phyloP scores from a whole-genome alignment of 1,140 invertebrate species.

The Sarcophaga bullata region DNA sequence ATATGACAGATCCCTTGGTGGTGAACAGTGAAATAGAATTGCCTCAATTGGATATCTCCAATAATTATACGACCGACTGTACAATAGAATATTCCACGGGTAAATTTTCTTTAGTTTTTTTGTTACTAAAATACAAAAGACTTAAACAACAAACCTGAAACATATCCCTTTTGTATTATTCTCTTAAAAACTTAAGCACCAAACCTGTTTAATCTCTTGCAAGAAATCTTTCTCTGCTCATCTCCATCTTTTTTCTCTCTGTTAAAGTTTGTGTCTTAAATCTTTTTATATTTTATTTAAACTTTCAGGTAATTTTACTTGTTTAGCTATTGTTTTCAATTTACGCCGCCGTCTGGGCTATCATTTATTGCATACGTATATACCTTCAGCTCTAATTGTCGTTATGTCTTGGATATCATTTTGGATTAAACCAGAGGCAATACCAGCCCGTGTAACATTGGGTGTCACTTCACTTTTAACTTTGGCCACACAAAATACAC shows the following conservation, averaged over 20 bases:
- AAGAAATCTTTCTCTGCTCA: background rate
- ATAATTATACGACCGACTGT: slow-evolving; percentile 88
- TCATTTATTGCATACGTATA: slow-evolving; percentile 91
- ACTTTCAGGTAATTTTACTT: slow-evolving; percentile 82
- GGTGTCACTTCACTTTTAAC: slow-evolving; percentile 87
- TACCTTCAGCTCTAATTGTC: slow-evolving; percentile 88
- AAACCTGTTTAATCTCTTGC: background rate
- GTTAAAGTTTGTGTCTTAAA: background rate
- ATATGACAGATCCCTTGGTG: slow-evolving; percentile 85
- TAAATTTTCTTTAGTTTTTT: slow-evolving; percentile 53
- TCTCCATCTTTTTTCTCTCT: background rate
- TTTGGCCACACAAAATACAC: slow-evolving; percentile 88
- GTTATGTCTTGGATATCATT: slow-evolving; percentile 95
- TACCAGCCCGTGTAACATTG: slow-evolving; percentile 70
- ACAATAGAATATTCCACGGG: slow-evolving; percentile 89
- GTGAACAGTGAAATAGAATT: slow-evolving; percentile 88
- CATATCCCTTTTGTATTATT: background rate
- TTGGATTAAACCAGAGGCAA: slow-evolving; percentile 92
- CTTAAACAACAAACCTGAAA: slow-evolving; percentile 38
- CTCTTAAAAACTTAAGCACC: slow-evolving; percentile 38
- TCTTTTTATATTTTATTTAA: slow-evolving; percentile 4
- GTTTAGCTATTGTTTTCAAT: slow-evolving; percentile 86
- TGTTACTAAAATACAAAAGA: slow-evolving; percentile 29
- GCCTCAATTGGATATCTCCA: slow-evolving; percentile 86
- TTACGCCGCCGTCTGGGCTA: slow-evolving; percentile 84